Base-by-base conservation (phyloP, 2,888 invertebrate species). In the Chaitophorus viminalis region DNA sequence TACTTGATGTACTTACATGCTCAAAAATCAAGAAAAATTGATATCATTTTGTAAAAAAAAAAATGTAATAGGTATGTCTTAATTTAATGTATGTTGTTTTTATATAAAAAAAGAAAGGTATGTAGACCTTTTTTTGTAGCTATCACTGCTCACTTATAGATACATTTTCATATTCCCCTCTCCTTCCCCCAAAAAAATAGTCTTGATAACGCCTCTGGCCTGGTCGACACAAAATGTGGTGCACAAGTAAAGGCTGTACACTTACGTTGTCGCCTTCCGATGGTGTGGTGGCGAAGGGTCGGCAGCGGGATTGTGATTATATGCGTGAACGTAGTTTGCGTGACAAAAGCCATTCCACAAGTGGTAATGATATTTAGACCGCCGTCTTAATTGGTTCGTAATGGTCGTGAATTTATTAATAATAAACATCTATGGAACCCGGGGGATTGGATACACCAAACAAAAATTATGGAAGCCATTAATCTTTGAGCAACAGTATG, bases 261-360 rank as follows among this genome's bases (percentile, higher is more conserved):
- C 18, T 60, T 14, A 14, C 11, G 14, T 46, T 2, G 11, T 14
- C 46, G 46, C 14, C 5, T 1, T n/a, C 8, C 39, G 46, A 14
- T 3, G 46, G 4, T 33, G n/a, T n/a, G n/a, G 52, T 0, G n/a
- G 36, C 2, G 29, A 60, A 18, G 60, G 25, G n/a, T 29, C 21
- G 33, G 36, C 33, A 60, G 31, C 14, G 25, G 46, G 29, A 8
- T 21, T 18, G 18, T 5, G 70, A 68, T 85, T 76, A 76, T 76
- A 76, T 31, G 65, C 33, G n/a, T 68, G 84, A 65, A 68, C 68
- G 76, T 52, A 39, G 84, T 85, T 78, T 36, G 86, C 86, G 86
- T 86, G 86, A 86, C 86, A 86, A 86, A 86, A 86, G 86, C 54
- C 70, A 36, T 78, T 79, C 86, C 21, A 78, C 86, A 78, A 72